Conservation (phyloP, 2,797 vertebrate genomes). For the Spinus pinus region DNA sequence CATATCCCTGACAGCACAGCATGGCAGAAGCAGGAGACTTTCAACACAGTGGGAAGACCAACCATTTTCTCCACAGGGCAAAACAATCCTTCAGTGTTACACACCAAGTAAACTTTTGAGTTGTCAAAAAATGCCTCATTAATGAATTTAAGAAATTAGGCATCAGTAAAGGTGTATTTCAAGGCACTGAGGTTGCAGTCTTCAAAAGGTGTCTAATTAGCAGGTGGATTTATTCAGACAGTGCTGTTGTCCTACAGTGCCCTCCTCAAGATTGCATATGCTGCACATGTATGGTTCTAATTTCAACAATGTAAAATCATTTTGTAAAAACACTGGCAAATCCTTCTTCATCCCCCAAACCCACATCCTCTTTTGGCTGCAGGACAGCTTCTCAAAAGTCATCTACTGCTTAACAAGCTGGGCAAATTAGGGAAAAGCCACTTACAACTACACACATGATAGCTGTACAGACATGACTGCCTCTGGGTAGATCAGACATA, state of each 20-base stretch:
- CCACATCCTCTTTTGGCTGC: slow-evolving; percentile 54
- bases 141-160: neutral
- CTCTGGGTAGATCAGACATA: neutral
- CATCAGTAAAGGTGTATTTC: neutral
- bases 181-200: neutral
- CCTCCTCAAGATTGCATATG: neutral
- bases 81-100: neutral
- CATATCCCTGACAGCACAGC: slow-evolving; percentile 4
- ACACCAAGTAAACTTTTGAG: neutral
- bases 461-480: neutral
- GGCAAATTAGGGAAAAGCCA: neutral
- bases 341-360: neutral
- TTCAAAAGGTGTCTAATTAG: neutral
- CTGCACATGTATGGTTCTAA: neutral
- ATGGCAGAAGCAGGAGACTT: neutral
- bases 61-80: neutral
- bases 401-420: neutral
- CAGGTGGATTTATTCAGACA: neutral
- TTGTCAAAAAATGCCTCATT: neutral
- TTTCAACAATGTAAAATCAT: neutral
- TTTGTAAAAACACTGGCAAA: neutral
- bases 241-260: neutral
- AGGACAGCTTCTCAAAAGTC: neutral
- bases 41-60: neutral
- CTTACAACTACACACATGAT: neutral